phyloP scores from a whole-genome alignment of 2,113 vertebrate species.

The Aegithalos caudatus region DNA sequence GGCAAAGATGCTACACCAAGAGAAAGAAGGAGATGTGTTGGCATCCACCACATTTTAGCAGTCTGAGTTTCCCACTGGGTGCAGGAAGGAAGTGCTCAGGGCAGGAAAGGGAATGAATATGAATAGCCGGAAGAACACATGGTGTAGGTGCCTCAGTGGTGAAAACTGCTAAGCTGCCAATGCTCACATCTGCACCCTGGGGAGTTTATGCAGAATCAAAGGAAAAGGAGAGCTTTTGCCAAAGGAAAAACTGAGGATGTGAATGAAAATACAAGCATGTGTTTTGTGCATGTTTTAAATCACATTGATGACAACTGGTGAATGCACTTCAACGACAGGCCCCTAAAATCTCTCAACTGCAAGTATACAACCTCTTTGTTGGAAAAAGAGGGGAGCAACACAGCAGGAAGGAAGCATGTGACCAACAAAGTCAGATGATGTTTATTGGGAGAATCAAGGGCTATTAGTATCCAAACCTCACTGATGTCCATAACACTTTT shows the following conservation, averaged over 20 bases:
- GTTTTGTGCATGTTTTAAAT: not conserved
- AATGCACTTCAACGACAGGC: not conserved
- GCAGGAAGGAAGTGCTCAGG: not conserved
- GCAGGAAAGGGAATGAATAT: constrained; percentile 6
- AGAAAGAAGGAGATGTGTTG: not conserved
- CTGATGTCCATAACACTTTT: not conserved
- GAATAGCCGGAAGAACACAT: not conserved
- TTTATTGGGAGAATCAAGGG: not conserved
- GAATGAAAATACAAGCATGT: not conserved
- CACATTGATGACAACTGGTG: not conserved
- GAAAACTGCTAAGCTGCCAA: not conserved
- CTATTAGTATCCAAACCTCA: not conserved
- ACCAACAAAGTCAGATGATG: not conserved
- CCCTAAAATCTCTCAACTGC: not conserved
- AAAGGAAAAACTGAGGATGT: not conserved
- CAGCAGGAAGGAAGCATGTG: not conserved
- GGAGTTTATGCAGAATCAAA: not conserved
- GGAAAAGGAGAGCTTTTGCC: not conserved
- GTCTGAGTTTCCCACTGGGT: not conserved
- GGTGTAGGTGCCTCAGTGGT: not conserved
- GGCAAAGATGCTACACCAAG: not conserved
- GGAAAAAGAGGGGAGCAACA: not conserved
- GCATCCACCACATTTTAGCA: not conserved
- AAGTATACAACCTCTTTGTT: not conserved
- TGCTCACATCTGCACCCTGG: not conserved